A percentile compares a stretch with the other conserved stretches of the same genome.
Evolutionary conservation across 2,888 invertebrate genomes (phyloP).

Genomic region (Leptinotarsa haldemani): DNA sequence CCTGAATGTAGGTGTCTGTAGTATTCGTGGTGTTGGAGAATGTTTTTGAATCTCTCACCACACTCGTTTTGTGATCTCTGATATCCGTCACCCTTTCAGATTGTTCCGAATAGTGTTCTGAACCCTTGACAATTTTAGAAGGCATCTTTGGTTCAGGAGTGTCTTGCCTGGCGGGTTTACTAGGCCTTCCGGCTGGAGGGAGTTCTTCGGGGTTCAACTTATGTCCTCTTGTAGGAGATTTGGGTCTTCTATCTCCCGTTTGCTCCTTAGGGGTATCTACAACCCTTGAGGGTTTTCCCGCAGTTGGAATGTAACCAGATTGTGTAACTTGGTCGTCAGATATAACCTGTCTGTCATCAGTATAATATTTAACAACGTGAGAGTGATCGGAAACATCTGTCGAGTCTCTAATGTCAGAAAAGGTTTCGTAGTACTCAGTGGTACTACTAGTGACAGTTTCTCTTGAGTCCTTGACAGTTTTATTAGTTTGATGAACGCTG

Average conservation of each 20-base stretch:
- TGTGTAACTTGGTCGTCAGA: background rate
- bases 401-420: background rate
- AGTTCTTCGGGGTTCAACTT: constrained; percentile 61
- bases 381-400: background rate
- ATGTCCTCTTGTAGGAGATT: constrained; percentile 52
- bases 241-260: background rate
- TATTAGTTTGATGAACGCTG: background rate
- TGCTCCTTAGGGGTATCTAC: background rate
- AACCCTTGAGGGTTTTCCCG: background rate
- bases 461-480: background rate
- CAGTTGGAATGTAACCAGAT: too few relatives aligned
- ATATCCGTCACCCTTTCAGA: constrained; percentile 40
- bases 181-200: constrained; percentile 20
- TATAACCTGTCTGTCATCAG: background rate
- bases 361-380: constrained; percentile 2
- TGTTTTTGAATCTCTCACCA: constrained; percentile 30
- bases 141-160: background rate
- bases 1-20: constrained; percentile 49
- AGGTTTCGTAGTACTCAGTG: background rate
- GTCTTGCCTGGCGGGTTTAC: background rate
- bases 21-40: constrained; percentile 54
- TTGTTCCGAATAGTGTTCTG: background rate
- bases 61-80: constrained; percentile 51
- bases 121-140: background rate
- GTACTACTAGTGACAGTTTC: constrained; percentile 3